Percentiles rank a stretch among this genome's conserved stretches.
Evolutionary conservation across 2,113 vertebrate genomes (phyloP).

Genomic region (Sisor rabdophorus): DNA sequence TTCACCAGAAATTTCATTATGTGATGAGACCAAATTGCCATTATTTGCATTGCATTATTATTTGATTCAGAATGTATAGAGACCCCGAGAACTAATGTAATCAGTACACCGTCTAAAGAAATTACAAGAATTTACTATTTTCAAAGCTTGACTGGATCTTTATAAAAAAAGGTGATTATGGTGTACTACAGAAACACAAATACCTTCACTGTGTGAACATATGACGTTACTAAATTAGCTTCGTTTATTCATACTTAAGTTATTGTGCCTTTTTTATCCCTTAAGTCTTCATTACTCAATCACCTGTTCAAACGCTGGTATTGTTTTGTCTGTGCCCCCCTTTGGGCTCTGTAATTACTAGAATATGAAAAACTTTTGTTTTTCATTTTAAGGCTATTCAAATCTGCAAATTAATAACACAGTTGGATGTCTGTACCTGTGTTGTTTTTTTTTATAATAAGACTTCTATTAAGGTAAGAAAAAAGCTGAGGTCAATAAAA

Average conservation of each 20-base stretch:
- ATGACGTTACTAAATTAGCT: constrained; percentile 14
- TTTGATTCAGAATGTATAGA: too few species aligned
- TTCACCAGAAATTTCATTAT: neutral
- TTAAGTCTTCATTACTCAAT: constrained; percentile 30
- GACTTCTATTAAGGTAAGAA: constrained; percentile 21
- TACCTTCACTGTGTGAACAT: constrained; percentile 20
- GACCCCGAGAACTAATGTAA: neutral
- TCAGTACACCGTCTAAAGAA: neutral
- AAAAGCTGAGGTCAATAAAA: constrained; percentile 5
- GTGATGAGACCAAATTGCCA: neutral
- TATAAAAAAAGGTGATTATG: neutral
- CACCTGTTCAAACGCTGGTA: constrained; percentile 7
- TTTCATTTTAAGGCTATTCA: constrained; percentile 34
- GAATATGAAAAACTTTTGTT: constrained; percentile 31
- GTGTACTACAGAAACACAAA: constrained; percentile 2
- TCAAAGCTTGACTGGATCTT: neutral
- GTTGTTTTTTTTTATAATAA: constrained; percentile 12
- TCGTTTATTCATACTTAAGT: constrained; percentile 20
- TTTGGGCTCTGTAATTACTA: constrained; percentile 32
- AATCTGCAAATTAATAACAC: constrained; percentile 19
- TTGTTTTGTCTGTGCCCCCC: constrained; percentile 23
- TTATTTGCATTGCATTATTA: too few species aligned
- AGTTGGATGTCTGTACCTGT: constrained; percentile 31
- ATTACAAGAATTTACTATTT: neutral
- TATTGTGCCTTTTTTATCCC: constrained; percentile 10